Conservation (phyloP, 2,888 invertebrate species). For the Anagyrus pseudococci region DNA sequence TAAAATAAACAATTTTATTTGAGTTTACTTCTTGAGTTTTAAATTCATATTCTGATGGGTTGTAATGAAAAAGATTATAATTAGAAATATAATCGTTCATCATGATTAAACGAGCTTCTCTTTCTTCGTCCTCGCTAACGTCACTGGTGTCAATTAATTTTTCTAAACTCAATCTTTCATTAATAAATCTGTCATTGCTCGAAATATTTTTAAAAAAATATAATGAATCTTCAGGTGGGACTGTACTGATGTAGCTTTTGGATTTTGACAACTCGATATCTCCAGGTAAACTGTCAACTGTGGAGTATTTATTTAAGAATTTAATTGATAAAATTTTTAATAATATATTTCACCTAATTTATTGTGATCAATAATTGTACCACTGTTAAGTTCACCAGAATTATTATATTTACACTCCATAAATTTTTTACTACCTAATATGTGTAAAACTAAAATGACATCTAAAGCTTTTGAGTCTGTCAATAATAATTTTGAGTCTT, state of each 20-base stretch:
- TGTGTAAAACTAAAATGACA: background rate
- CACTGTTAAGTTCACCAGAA: constrained; percentile 46
- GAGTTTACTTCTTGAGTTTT: constrained; percentile 51
- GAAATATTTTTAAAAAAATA: background rate
- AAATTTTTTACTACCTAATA: constrained; percentile 31
- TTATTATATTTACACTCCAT: constrained; percentile 52
- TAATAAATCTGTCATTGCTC: background rate
- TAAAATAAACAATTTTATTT: constrained; percentile 49
- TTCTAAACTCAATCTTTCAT: background rate
- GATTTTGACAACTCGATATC: background rate
- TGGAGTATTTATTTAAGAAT: constrained; percentile 9
- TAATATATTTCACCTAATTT: background rate
- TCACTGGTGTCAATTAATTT: constrained; percentile 35
- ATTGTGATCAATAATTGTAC: constrained; percentile 10
- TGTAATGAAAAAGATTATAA: constrained; percentile 39
- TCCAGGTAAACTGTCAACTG: constrained; percentile 32
- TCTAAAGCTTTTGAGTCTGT: constrained; percentile 25
- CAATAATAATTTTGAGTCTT: constrained; percentile 35
- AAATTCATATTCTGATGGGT: constrained; percentile 37
- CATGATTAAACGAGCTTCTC: background rate
- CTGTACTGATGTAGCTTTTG: no score
- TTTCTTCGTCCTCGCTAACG: constrained; percentile 12
- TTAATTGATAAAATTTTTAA: background rate
- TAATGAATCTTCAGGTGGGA: background rate
- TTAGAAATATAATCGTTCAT: background rate